Evolutionary conservation across 2,797 vertebrate species (phyloP).

Genomic region (Periparus ater): DNA sequence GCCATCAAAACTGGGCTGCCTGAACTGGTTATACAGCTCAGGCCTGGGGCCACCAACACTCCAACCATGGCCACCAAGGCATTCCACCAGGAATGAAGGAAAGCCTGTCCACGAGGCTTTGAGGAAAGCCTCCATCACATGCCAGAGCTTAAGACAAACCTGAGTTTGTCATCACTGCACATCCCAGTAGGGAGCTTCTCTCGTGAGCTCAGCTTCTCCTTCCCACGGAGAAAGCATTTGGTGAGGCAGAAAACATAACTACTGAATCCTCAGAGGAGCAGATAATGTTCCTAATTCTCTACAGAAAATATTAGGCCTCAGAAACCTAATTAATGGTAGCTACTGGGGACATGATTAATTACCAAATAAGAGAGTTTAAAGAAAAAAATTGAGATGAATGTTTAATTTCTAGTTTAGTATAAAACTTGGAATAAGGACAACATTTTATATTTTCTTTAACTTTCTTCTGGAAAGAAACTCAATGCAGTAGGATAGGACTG

Average conservation of each 20-base stretch:
- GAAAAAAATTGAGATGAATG: constrained; percentile 40
- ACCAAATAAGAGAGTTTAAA: constrained; percentile 43
- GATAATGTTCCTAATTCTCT: constrained; percentile 25
- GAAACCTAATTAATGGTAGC: constrained; percentile 60
- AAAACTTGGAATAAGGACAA: constrained; percentile 35
- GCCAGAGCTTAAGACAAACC: not conserved
- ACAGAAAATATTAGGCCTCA: not conserved
- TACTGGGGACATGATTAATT: constrained; percentile 47
- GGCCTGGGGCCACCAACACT: not conserved
- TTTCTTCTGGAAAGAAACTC: not conserved
- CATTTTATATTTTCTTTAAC: not conserved
- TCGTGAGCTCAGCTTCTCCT: not conserved
- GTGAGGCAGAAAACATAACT: not conserved
- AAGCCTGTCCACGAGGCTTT: not conserved
- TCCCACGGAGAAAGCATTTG: constrained; percentile 11
- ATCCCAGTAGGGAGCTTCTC: not conserved
- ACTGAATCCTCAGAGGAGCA: not conserved
- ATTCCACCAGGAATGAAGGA: not conserved
- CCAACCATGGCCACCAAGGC: not conserved
- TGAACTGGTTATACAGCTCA: not conserved
- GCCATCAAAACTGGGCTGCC: not conserved
- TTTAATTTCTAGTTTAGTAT: constrained; percentile 41
- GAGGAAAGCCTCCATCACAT: accelerated
- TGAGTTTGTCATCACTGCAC: not conserved
- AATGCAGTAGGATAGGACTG: not conserved